A percentile compares a stretch with the other conserved stretches of the same genome.
Conservation (phyloP, 2,888 invertebrate species). For the Brenthis daphne region DNA sequence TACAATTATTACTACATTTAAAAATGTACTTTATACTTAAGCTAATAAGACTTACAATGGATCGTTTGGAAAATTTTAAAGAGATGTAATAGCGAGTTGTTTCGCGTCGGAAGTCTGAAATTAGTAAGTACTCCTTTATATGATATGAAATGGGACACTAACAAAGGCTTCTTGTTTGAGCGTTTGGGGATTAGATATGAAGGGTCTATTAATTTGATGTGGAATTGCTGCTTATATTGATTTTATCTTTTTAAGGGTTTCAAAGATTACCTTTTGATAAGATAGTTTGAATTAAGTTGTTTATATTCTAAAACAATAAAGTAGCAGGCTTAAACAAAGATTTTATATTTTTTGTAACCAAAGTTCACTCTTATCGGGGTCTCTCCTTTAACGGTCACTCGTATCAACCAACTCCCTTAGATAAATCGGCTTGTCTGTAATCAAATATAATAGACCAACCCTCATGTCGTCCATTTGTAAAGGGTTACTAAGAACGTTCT, state of each 20-base stretch:
- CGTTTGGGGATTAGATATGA: slow-evolving; percentile 26
- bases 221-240: slow-evolving; percentile 22
- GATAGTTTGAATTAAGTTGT: too few relatives aligned
- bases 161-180: slow-evolving; percentile 32
- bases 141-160: slow-evolving; percentile 31
- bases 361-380: too few relatives aligned
- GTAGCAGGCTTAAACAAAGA: too few relatives aligned
- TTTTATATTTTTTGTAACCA: too few relatives aligned
- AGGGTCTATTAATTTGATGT: slow-evolving; percentile 33
- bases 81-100: slow-evolving; percentile 12
- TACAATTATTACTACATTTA: background rate
- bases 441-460: too few relatives aligned
- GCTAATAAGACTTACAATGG: background rate
- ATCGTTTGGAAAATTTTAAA: background rate
- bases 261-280: background rate
- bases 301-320: too few relatives aligned
- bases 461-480: too few relatives aligned
- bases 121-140: slow-evolving; percentile 35
- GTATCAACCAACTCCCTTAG: too few relatives aligned
- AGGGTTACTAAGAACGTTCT: too few relatives aligned
- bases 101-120: slow-evolving; percentile 26
- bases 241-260: slow-evolving; percentile 11
- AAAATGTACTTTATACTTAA: background rate
- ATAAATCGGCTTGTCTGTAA: too few relatives aligned
- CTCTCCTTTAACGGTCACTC: too few relatives aligned